phyloP scores from a whole-genome alignment of 2,888 invertebrate genomes.

The Eledone cirrhosa region DNA sequence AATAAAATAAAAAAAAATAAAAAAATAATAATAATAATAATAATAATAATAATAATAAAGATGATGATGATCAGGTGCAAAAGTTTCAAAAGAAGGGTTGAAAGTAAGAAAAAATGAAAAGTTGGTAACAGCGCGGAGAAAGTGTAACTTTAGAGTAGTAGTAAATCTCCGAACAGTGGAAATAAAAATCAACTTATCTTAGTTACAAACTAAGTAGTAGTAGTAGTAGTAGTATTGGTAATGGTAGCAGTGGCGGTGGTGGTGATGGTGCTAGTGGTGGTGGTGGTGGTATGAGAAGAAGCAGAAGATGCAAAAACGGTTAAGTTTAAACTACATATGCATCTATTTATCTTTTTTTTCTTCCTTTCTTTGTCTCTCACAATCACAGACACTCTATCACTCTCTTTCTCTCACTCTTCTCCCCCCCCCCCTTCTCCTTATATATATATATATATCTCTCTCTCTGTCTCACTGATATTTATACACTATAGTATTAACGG shows the following conservation, averaged over 20 bases:
- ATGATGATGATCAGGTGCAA: no score
- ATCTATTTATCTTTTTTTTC: no score
- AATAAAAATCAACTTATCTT: not conserved
- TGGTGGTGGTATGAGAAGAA: not conserved
- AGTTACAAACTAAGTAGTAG: not conserved
- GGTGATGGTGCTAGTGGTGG: not conserved
- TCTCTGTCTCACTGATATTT: no score
- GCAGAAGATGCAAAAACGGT: not conserved
- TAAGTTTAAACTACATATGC: not conserved
- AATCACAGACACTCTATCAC: not conserved
- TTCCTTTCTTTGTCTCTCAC: not conserved
- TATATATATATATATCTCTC: not conserved
- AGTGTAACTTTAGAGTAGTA: no score
- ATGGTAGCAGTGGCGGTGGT: not conserved
- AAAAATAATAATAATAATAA: no score
- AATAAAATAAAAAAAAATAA: no score
- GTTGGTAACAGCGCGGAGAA: no score
- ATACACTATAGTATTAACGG: no score
- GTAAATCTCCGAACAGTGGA: no score
- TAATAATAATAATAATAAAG: no score
- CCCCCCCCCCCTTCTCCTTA: not conserved
- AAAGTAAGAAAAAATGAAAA: no score
- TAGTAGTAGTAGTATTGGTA: not conserved
- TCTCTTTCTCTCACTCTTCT: not conserved
- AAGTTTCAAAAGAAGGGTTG: no score